A percentile compares a stretch with the other conserved stretches of the same genome.
Conservation (phyloP, 2,797 vertebrate species). For the Poecilia wingei region DNA sequence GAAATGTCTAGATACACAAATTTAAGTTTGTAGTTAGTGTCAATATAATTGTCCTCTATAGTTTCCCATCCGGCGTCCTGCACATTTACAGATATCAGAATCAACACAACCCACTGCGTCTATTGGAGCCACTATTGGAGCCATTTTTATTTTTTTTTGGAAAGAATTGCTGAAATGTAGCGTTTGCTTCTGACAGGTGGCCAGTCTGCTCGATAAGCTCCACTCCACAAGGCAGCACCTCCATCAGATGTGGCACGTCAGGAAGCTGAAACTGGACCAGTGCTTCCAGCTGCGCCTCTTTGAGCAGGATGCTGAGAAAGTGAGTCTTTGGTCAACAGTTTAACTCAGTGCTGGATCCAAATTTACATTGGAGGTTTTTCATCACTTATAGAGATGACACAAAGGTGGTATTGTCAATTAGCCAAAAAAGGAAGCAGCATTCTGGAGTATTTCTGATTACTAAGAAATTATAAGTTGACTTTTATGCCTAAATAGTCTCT, state of each 20-base stretch:
- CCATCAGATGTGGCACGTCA: constrained; percentile 97
- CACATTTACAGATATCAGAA: neutral
- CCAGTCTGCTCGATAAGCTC: constrained; percentile 96
- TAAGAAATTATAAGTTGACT: neutral
- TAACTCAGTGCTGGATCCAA: neutral
- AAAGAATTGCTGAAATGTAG: neutral
- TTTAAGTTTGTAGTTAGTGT: neutral
- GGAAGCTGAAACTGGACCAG: constrained; percentile 97
- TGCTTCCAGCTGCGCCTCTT: constrained; percentile 98
- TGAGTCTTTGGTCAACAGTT: constrained; percentile 55
- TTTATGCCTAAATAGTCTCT: neutral
- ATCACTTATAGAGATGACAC: neutral
- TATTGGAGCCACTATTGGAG: neutral
- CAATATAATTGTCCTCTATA: neutral
- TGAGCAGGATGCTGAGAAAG: constrained; percentile 98
- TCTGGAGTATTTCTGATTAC: neutral
- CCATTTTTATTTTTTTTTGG: neutral
- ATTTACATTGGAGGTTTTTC: neutral
- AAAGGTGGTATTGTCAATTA: neutral
- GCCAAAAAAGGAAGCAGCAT: neutral
- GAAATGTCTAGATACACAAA: neutral
- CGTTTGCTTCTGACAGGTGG: constrained; percentile 76
- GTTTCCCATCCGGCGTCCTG: neutral
- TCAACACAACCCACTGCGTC: neutral
- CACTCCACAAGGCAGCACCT: constrained; percentile 96